Conservation (phyloP, 2,797 vertebrate species). For the Centroberyx gerrardi region DNA sequence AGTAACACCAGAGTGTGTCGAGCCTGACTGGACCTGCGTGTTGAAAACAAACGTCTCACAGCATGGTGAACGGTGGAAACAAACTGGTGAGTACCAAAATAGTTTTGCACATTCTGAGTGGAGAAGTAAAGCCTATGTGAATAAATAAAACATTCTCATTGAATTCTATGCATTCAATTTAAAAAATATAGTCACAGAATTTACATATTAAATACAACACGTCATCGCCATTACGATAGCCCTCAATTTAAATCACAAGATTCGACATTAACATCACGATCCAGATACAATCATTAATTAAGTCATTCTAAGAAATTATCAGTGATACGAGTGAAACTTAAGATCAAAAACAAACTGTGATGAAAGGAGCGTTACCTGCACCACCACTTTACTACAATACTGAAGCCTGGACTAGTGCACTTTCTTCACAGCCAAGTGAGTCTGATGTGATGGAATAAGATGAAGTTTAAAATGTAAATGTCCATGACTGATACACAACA, state of each 20-base stretch:
- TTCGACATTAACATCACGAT: slow-evolving; percentile 8
- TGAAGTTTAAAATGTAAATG: not conserved
- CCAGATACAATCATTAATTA: slow-evolving; percentile 43
- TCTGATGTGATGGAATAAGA: not conserved
- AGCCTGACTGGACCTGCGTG: too few species aligned
- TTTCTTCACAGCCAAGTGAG: not conserved
- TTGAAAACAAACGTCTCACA: not conserved
- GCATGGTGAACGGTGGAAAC: not conserved
- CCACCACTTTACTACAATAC: not conserved
- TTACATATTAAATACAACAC: not conserved
- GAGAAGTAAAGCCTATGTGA: slow-evolving; percentile 25
- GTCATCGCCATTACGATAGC: slow-evolving; percentile 17
- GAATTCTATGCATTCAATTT: slow-evolving; percentile 24
- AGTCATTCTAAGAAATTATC: not conserved
- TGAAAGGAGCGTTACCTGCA: not conserved
- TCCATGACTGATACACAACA: not conserved
- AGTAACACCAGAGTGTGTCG: too few species aligned
- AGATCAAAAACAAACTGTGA: not conserved
- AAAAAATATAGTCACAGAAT: not conserved
- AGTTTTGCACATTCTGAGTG: slow-evolving; percentile 42
- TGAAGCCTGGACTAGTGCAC: not conserved
- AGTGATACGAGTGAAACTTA: not conserved
- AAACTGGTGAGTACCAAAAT: not conserved
- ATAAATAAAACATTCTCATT: slow-evolving; percentile 39
- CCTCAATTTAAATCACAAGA: slow-evolving; percentile 47